Evolutionary conservation across 2,113 vertebrate genomes (phyloP).

Genomic region (Oryzias celebensis): DNA sequence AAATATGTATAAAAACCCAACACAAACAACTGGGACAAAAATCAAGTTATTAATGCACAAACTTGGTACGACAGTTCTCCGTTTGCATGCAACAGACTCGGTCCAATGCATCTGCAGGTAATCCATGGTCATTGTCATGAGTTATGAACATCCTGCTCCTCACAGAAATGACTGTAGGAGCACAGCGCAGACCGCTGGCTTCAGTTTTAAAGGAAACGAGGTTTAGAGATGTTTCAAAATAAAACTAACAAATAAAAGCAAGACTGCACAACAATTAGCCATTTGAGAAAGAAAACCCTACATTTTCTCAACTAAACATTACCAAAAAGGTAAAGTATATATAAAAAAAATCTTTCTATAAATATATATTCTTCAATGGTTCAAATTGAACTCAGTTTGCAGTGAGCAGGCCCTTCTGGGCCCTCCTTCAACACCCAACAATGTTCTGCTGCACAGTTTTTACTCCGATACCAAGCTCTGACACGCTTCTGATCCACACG

Average conservation of each 20-base stretch:
- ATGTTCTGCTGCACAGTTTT: neutral
- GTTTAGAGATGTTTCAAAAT: slow-evolving; percentile 20
- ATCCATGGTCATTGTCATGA: slow-evolving; percentile 50
- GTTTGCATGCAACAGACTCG: slow-evolving; percentile 76
- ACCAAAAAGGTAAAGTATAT: slow-evolving; percentile 54
- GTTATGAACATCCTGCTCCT: slow-evolving; percentile 44
- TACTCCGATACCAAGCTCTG: neutral
- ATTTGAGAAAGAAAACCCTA: slow-evolving; percentile 74
- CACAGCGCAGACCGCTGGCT: slow-evolving; percentile 34
- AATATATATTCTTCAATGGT: slow-evolving; percentile 75
- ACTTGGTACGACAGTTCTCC: slow-evolving; percentile 58
- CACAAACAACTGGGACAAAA: slow-evolving; percentile 53
- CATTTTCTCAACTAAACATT: slow-evolving; percentile 65
- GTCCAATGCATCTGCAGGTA: slow-evolving; percentile 68
- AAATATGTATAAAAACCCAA: slow-evolving; percentile 36
- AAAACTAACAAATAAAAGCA: slow-evolving; percentile 48
- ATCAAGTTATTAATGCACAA: slow-evolving; percentile 63
- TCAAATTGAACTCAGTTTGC: slow-evolving; percentile 51
- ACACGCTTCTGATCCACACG: slow-evolving; percentile 12
- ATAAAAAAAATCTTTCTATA: slow-evolving; percentile 74
- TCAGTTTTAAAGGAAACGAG: slow-evolving; percentile 35
- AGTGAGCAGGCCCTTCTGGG: slow-evolving; percentile 46
- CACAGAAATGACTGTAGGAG: slow-evolving; percentile 52
- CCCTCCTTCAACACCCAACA: slow-evolving; percentile 27
- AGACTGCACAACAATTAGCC: slow-evolving; percentile 62